Conservation (phyloP, 2,113 vertebrate genomes). For the Erythrocebus patas region DNA sequence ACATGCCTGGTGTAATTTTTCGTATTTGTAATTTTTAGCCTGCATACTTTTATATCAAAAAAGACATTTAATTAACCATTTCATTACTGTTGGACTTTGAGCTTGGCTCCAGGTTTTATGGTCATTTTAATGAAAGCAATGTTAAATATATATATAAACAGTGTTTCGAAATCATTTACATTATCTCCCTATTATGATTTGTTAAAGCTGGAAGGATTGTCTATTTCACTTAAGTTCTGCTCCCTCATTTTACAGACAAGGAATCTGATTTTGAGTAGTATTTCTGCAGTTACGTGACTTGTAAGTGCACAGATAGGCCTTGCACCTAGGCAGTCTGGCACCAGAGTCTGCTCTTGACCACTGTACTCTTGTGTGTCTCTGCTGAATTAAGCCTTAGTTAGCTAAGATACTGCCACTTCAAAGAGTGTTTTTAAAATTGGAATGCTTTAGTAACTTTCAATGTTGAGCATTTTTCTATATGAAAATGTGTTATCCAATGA, state of each 20-base stretch:
- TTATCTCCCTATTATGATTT: background rate
- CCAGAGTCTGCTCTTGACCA: background rate
- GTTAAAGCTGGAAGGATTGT: background rate
- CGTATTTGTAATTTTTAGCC: constrained; percentile 2
- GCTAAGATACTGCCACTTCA: background rate
- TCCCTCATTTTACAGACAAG: background rate
- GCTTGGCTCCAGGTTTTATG: background rate
- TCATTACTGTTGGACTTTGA: background rate
- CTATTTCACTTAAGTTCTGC: background rate
- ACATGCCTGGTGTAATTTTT: background rate
- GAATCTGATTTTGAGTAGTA: background rate
- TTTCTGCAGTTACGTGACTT: background rate
- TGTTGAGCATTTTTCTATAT: background rate
- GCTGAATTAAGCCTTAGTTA: constrained; percentile 25
- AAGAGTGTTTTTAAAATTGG: constrained; percentile 16
- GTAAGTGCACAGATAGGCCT: background rate
- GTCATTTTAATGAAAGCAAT: background rate
- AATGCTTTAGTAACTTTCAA: background rate
- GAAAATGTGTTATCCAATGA: constrained; percentile 34
- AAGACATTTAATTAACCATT: constrained; percentile 10
- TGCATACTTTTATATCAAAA: background rate
- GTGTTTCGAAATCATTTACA: background rate
- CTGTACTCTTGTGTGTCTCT: background rate
- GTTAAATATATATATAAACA: background rate
- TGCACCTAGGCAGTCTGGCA: background rate